Base-by-base conservation (phyloP, 1,140 invertebrate genomes). In the Drosophila ananassae region DNA sequence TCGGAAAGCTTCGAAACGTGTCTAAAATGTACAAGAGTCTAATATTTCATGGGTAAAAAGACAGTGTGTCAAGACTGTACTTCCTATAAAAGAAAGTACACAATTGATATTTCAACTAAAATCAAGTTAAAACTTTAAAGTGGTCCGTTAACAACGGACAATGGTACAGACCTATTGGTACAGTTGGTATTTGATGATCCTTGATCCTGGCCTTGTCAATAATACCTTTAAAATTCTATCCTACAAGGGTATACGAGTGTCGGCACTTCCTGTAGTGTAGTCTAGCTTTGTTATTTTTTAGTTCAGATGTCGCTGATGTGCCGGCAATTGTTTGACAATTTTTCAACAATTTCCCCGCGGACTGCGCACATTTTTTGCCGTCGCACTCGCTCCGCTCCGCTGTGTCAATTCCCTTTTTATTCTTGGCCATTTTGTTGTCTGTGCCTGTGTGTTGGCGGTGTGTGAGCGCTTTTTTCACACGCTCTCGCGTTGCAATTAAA, bases 241-340 rank as follows among this genome's bases (percentile, higher is more conserved):
- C 30, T 0, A 2, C 7, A 10, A 37, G 34, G 10, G 34, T 37
- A 12, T 37, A 37, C 34, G 12, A 37, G 4, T 37, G 34, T 37
- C 34, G 34, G 12, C 10, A 37, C 34, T 4, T 37, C 34, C 34
- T 37, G 34, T 12, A 37, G 34, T 1, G 10, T 12, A n/a, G 10
- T 37, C 34, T 12, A 3, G 12, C 34, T 12, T 37, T n/a, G 10
- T 37, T 37, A 12, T 25, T 32, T 22, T 62, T 39, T 28, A 25
- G 41, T 21, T 44, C 17, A 17, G 34, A 53, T 53, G 58, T 44
- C 25, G 62, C 50, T 68, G 66, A 68, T 68, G 66, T 69, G 51
- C 75, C 56, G 50, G 82, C 82, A 87, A 85, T 85, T 85, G 82
- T 87, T 85, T 85, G 82, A 85, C 82, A 85, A 85, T 85, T 85